A percentile compares a stretch with the other conserved stretches of the same genome.
These are phyloP conservation scores for Chrysemys picta DNA, from an alignment of 2,113 vertebrate species.

Conservation along the genomic window DNA sequence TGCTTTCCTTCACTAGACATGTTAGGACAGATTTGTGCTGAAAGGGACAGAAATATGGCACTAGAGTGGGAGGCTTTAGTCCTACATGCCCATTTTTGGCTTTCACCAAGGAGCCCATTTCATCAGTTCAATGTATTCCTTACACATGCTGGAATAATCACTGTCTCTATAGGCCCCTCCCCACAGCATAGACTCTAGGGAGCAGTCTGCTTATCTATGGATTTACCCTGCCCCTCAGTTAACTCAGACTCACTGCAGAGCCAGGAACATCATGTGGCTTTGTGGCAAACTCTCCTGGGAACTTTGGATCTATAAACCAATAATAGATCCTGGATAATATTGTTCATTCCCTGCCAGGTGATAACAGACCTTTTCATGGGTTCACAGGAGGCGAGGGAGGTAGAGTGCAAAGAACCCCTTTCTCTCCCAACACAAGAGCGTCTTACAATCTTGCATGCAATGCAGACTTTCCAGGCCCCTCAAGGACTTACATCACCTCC, in stretches of 20 bases:
- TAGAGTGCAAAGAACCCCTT: neutral
- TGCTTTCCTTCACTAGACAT: rapidly evolving
- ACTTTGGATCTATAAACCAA: neutral
- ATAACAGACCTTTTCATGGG: neutral
- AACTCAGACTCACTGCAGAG: neutral
- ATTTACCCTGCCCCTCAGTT: neutral
- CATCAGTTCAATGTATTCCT: neutral
- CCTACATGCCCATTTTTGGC: neutral
- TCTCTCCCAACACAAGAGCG: neutral
- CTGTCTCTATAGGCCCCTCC: neutral
- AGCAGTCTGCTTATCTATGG: neutral
- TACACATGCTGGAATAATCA: neutral
- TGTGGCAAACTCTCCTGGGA: neutral
- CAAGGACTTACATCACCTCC: neutral
- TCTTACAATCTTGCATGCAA: neutral
- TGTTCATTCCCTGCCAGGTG: neutral
- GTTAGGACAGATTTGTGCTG: rapidly evolving
- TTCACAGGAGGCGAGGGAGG: neutral
- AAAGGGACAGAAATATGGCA: neutral
- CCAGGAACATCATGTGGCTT: neutral
- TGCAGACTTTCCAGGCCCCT: neutral
- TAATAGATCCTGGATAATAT: neutral
- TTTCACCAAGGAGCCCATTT: neutral
- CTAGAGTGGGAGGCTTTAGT: neutral
- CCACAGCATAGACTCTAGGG: neutral